Base-by-base conservation (phyloP, 1,140 invertebrate species). In the Caenorhabditis briggsae region DNA sequence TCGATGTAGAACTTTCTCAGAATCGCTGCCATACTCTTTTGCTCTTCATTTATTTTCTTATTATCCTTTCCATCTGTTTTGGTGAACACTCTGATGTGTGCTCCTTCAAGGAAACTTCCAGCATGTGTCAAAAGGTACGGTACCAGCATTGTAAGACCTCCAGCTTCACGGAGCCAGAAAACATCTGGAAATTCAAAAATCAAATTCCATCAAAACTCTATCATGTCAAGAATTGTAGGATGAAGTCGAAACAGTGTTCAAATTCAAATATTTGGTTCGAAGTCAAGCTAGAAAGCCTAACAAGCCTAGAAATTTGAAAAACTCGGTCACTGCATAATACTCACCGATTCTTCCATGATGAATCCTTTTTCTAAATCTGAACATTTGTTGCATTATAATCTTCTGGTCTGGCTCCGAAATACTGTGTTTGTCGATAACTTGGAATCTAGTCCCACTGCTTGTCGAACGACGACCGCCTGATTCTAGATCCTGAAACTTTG, bases 51-150 rank as follows among this genome's bases (percentile, higher is more conserved):
- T 78, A 78, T 78, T 46, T 50, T 78, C 46, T 50, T 78, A 25
- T 78, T 78, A 25, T 78, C 70, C 11, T 78, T 78, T 50, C 70
- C 70, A 78, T 78, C 70, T 5, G 70, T 78, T n/a, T 78, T 78
- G 23, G 70, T 78, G 46, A 78, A 78, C 5, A 78, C 70, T 53
- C 70, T n/a, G 11, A 78, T 50, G 9, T 78, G 70, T 50, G 70
- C 70, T 78, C 70, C 70, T 11, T 78, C 70, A 18, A 78, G n/a
- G 12, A 78, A 78, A 53, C 70, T 78, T 78, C 70, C 70, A 23
- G 46, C 70, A 23, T 78, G 70, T 20, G 70, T 78, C 46, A 78
- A 9, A 5, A 78, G 20, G 23, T 78, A 78, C 0, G 70, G 70
- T 12, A 53, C 70, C 7, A 78, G 46, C 70, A 78, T 78, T 8